These are phyloP conservation scores for Maniola hyperantus DNA, from an alignment of 2,888 invertebrate genomes.

Conservation along the genomic window DNA sequence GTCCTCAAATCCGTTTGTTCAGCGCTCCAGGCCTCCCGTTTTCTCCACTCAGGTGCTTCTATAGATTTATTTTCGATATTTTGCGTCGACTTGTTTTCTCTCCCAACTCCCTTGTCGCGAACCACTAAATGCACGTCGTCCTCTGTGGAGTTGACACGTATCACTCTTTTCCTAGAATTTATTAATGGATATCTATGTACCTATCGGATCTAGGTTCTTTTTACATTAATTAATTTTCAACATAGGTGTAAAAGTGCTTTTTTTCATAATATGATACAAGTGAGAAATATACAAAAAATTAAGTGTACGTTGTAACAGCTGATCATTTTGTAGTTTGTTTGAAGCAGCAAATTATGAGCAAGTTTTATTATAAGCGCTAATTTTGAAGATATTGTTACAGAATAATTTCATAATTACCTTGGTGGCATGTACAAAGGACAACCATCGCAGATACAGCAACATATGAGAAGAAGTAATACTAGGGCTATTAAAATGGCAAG, in stretches of 20 bases:
- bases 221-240: slow-evolving; percentile 38
- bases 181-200: slow-evolving; percentile 81
- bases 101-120: slow-evolving; percentile 86
- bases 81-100: slow-evolving; percentile 90
- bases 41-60: slow-evolving; percentile 89
- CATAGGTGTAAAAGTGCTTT: slow-evolving; percentile 37
- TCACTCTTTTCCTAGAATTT: slow-evolving; percentile 88
- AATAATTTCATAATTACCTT: slow-evolving; percentile 72
- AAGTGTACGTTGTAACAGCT: background rate
- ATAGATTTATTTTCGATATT: slow-evolving; percentile 88
- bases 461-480: slow-evolving; percentile 86
- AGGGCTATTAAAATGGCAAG: slow-evolving; percentile 89
- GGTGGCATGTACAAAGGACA: slow-evolving; percentile 92
- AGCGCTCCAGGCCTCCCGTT: slow-evolving; percentile 94
- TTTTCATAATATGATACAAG: slow-evolving; percentile 30
- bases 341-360: slow-evolving; percentile 10
- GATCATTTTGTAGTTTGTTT: background rate
- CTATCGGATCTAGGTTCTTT: slow-evolving; percentile 63
- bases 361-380: slow-evolving; percentile 15
- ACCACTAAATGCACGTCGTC: slow-evolving; percentile 89
- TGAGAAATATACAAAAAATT: slow-evolving; percentile 13
- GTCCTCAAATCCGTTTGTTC: slow-evolving; percentile 86
- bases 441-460: slow-evolving; percentile 92
- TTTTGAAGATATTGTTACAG: slow-evolving; percentile 5
- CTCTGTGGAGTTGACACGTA: slow-evolving; percentile 88